Evolutionary conservation across 1,140 invertebrate species (phyloP).

Genomic region (Brachionus koreanus): DNA sequence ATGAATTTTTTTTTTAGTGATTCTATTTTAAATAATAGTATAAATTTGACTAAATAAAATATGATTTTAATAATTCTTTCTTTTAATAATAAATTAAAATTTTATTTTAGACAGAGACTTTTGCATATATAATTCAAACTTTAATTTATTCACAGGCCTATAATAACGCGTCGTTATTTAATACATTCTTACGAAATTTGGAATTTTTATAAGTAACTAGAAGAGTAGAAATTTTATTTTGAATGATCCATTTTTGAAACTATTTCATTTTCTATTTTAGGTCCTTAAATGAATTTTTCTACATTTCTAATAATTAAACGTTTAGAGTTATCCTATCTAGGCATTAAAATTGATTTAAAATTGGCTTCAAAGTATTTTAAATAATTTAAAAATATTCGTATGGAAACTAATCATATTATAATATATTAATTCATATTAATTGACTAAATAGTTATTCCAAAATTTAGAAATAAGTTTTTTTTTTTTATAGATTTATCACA

Average conservation of each 20-base stretch:
- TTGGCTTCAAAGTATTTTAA: no score
- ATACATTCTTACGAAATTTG: conserved; percentile 8
- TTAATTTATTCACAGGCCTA: not conserved
- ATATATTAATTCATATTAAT: no score
- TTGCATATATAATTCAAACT: not conserved
- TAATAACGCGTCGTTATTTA: conserved; percentile 7
- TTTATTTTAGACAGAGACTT: not conserved
- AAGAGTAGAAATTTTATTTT: conserved; percentile 8
- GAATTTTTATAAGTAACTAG: not conserved
- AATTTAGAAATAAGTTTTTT: no score
- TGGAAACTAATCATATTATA: no score
- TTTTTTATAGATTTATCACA: no score
- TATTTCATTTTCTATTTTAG: not conserved
- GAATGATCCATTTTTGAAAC: not conserved
- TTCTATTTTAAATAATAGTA: not conserved
- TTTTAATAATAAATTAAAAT: conserved; percentile 13
- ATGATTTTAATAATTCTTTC: not conserved
- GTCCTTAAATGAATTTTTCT: no score
- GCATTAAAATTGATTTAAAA: no score
- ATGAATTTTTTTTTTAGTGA: not conserved
- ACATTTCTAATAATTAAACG: no score
- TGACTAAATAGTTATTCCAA: no score
- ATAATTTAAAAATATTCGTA: no score
- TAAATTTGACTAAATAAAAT: not conserved
- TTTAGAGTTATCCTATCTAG: no score